Conservation (phyloP, 2,888 invertebrate species). For the Meteorus colon region DNA sequence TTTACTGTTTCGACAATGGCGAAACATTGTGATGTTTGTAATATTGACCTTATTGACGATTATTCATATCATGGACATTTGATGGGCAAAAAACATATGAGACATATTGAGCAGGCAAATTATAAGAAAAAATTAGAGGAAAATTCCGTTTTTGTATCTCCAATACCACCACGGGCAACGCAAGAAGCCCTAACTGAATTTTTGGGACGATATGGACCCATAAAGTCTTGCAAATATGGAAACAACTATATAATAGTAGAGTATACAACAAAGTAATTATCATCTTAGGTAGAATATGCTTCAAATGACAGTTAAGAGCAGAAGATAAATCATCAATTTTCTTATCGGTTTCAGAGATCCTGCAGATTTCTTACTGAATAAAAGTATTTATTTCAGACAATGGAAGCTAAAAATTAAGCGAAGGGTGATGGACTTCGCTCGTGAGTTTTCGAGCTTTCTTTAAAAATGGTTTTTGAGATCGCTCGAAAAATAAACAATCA, state of each 20-base stretch:
- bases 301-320: background rate
- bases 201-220: conserved; percentile 59
- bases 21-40: conserved; percentile 61
- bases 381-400: conserved; percentile 53
- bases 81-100: conserved; percentile 63
- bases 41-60: conserved; percentile 54
- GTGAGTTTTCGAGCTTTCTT: background rate
- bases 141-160: conserved; percentile 60
- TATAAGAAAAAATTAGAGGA: conserved; percentile 46
- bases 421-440: conserved; percentile 45
- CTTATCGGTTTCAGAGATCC: conserved; percentile 57
- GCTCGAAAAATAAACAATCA: background rate
- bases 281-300: conserved; percentile 23
- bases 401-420: conserved; percentile 57
- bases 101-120: conserved; percentile 49
- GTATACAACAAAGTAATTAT: conserved; percentile 57
- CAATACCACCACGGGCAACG: conserved; percentile 50
- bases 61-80: conserved; percentile 59
- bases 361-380: conserved; percentile 57
- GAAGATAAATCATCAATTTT: background rate
- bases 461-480: background rate
- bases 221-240: conserved; percentile 52
- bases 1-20: conserved; percentile 50
- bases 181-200: conserved; percentile 47
- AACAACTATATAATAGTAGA: conserved; percentile 56